Base-by-base conservation (phyloP, 2,797 vertebrate species). In the Thunnus albacares region DNA sequence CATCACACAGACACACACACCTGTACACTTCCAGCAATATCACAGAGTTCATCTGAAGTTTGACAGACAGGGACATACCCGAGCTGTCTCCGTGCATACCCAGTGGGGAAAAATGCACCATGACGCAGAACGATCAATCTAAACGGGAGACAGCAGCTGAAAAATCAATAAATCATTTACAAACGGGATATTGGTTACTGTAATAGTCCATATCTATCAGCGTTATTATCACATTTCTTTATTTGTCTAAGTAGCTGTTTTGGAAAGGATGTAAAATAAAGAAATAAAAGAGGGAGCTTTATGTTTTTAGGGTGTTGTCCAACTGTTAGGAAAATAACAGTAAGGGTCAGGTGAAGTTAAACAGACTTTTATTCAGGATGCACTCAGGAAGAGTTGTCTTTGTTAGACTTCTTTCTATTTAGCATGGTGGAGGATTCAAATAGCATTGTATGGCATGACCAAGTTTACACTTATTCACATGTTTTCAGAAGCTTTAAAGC, bases 21-120 rank as follows among this genome's bases (percentile, higher is more conserved):
- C 45, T 71, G 57, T n/a, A 71, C 55, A 28, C 79, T 28, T 72
- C 75, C 64, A 77, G 87, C 75, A 76, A 22, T 60, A 71, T 79
- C 43, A 9, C 71, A 86, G 74, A 83, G 90, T 91, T 91, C 90
- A 93, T 55, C 86, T 87, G 8, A n/a, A 84, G 86, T 88, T 88
- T 90, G 89, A 90, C 84, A 83, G 84, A 88, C 60, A n/a, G 67
- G 51, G 82, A 92, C 81, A 80, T 80, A 83, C 81, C 74, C 79
- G 1, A 79, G 63, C 74, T 81, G 72, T 85, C 81, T 84, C 51
- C 33, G 56, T n/a, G 5, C 43, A 0, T 70, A 65, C 82, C 87
- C 81, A 18, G 17, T 66, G 81, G 86, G 72, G 33, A 24, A 58
- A 80, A 84, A 85, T 73, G 63, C 33, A 17, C n/a, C 45, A 67